Evolutionary conservation across 2,888 invertebrate genomes (phyloP).

Genomic region (Andrena bucephala): DNA sequence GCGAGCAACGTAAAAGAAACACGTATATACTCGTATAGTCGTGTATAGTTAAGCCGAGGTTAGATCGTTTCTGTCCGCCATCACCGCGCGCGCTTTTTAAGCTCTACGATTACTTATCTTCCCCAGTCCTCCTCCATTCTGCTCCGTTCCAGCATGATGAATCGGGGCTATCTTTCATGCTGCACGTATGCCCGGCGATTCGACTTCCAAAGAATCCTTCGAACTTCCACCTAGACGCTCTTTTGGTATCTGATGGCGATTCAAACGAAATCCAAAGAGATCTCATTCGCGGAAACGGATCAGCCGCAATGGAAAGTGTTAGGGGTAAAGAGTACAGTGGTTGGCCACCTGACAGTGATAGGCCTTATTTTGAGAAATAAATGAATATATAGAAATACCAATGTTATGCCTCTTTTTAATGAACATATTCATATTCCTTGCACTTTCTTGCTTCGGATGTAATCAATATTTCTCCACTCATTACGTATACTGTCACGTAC

Average conservation of each 20-base stretch:
- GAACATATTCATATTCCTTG: no score
- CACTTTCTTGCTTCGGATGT: no score
- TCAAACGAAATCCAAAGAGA: not conserved
- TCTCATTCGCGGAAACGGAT: not conserved
- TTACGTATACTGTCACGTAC: no score
- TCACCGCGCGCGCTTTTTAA: slow-evolving; percentile 76
- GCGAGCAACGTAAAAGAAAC: slow-evolving; percentile 81
- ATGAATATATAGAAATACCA: no score
- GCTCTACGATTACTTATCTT: slow-evolving; percentile 61
- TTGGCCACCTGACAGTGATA: no score
- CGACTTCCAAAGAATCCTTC: slow-evolving; percentile 17
- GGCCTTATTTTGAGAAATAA: no score
- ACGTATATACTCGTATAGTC: slow-evolving; percentile 83
- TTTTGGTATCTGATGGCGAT: not conserved
- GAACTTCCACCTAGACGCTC: not conserved
- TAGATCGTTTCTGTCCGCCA: slow-evolving; percentile 81
- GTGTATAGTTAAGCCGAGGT: slow-evolving; percentile 81
- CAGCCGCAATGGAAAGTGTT: slow-evolving; percentile 27
- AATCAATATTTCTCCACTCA: no score
- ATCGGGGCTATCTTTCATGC: slow-evolving; percentile 43
- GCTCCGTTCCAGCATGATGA: slow-evolving; percentile 36
- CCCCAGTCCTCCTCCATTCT: slow-evolving; percentile 25
- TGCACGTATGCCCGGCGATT: slow-evolving; percentile 13
- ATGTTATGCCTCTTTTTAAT: no score
- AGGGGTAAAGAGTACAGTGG: no score